phyloP scores from a whole-genome alignment of 2,113 vertebrate genomes.

The Melanotaenia duboulayi region DNA sequence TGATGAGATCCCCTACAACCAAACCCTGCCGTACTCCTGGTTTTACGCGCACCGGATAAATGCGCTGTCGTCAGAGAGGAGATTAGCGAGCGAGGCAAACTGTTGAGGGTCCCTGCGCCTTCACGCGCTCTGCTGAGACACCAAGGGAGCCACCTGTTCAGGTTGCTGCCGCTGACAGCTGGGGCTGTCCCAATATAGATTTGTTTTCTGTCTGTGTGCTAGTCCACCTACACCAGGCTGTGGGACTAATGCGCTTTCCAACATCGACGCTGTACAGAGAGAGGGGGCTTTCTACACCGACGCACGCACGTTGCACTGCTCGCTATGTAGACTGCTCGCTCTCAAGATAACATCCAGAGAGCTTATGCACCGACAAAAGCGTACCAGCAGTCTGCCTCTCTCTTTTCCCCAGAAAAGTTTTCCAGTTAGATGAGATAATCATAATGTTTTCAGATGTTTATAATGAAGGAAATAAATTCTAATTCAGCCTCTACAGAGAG shows the following conservation, averaged over 20 bases:
- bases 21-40: slow-evolving; percentile 35
- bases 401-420: background rate
- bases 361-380: background rate
- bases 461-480: no score
- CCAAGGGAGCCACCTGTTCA: slow-evolving; percentile 76
- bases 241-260: slow-evolving; percentile 48
- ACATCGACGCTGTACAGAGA: slow-evolving; percentile 30
- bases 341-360: background rate
- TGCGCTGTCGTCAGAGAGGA: slow-evolving; percentile 73
- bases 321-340: background rate
- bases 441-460: background rate
- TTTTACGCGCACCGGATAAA: slow-evolving; percentile 55
- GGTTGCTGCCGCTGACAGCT: slow-evolving; percentile 74
- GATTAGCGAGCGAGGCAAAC: slow-evolving; percentile 75
- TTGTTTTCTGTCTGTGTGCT: slow-evolving; percentile 61
- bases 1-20: slow-evolving; percentile 35
- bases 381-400: background rate
- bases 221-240: slow-evolving; percentile 47
- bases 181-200: slow-evolving; percentile 75
- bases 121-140: slow-evolving; percentile 54
- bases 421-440: no score
- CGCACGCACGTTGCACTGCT: slow-evolving; percentile 19
- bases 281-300: slow-evolving; percentile 31
- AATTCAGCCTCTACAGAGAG: no score
- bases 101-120: slow-evolving; percentile 63